Percentiles rank a stretch among this genome's conserved stretches.
Evolutionary conservation across 2,113 vertebrate species (phyloP).

Genomic region (Cryptotis parvus): DNA sequence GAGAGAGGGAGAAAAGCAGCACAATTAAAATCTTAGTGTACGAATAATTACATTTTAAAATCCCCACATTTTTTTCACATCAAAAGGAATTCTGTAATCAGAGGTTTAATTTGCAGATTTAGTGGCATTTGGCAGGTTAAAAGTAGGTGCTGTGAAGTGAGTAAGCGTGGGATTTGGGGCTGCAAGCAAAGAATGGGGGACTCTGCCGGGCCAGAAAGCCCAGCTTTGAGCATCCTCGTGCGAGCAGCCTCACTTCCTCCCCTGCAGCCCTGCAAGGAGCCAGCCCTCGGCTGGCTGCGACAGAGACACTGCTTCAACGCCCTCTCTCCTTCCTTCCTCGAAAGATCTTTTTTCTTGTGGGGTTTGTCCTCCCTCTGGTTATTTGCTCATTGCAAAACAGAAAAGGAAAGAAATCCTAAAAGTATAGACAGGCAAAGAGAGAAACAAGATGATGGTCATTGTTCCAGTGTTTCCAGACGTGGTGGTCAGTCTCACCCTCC

Average conservation of each 20-base stretch:
- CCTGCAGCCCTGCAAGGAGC: neutral
- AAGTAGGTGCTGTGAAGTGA: conserved; percentile 85
- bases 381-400: neutral
- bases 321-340: neutral
- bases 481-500: neutral
- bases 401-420: neutral
- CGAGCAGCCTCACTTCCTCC: conserved; percentile 61
- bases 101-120: conserved; percentile 88
- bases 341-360: neutral
- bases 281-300: neutral
- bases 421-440: neutral
- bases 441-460: neutral
- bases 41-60: conserved; percentile 85
- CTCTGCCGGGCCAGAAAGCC: conserved; percentile 70
- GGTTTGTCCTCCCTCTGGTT: neutral
- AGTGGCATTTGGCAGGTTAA: conserved; percentile 86
- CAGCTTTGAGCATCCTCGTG: conserved; percentile 66
- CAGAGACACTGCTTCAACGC: neutral
- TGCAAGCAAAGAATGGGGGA: conserved; percentile 79
- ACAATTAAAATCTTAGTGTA: conserved; percentile 85
- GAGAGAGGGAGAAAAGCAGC: conserved; percentile 68
- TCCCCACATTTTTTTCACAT: conserved; percentile 85
- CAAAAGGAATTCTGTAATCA: conserved; percentile 88
- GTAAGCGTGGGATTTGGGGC: conserved; percentile 84
- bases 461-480: neutral